A percentile compares a stretch with the other conserved stretches of the same genome.
Conservation (phyloP, 2,797 vertebrate species). For the Muraenolepis orangiensis region DNA sequence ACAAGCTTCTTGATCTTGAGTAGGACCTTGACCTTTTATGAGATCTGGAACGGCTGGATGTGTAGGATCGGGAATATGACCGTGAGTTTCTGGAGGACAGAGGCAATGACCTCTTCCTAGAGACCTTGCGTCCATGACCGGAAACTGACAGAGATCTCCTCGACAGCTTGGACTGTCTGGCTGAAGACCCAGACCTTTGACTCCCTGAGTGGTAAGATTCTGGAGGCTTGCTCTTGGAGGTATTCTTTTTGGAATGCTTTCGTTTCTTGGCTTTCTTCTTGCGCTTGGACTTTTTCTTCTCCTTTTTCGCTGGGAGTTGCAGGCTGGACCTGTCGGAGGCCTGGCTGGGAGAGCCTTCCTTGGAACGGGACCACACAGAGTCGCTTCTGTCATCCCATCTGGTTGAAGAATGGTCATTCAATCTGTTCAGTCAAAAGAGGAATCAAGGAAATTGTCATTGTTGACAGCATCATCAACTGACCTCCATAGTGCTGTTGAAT, state of each 20-base stretch:
- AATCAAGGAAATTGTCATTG: conserved; percentile 26
- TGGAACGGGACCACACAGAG: conserved; percentile 84
- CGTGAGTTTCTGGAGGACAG: conserved; percentile 73
- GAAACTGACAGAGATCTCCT: conserved; percentile 78
- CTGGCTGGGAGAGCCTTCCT: conserved; percentile 76
- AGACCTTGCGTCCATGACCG: conserved; percentile 66
- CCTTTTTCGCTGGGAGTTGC: conserved; percentile 77
- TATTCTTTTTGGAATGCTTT: conserved; percentile 85
- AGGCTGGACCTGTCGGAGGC: conserved; percentile 76
- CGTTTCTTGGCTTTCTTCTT: conserved; percentile 93
- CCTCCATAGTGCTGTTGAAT: not conserved
- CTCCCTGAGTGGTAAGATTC: conserved; percentile 61
- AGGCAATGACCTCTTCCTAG: conserved; percentile 74
- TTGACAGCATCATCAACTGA: not conserved
- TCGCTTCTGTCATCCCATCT: conserved; percentile 88
- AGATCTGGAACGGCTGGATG: conserved; percentile 68
- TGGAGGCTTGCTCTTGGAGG: conserved; percentile 60
- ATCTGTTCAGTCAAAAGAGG: conserved; percentile 57
- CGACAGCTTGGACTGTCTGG: conserved; percentile 66
- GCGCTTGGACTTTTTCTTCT: conserved; percentile 86
- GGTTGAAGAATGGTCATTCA: conserved; percentile 80
- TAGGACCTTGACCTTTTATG: conserved; percentile 59
- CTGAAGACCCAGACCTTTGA: conserved; percentile 73
- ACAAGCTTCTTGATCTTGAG: conserved; percentile 59
- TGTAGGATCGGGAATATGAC: conserved; percentile 80